These are phyloP conservation scores for Phaetusa simplex DNA, from an alignment of 2,113 vertebrate genomes.

Conservation along the genomic window DNA sequence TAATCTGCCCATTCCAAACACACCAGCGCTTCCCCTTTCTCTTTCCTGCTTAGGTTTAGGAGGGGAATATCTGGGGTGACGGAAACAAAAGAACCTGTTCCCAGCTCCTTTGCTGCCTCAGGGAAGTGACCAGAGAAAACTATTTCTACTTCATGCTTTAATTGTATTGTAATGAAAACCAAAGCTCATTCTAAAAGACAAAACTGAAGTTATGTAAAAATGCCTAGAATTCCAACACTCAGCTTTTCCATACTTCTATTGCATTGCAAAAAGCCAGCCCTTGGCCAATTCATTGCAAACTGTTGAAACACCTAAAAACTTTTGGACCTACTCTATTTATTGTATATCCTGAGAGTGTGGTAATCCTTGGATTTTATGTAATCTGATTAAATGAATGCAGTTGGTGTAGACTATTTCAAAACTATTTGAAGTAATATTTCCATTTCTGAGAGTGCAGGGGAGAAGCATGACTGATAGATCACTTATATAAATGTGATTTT, in stretches of 20 bases:
- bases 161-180: background rate
- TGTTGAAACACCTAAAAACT: background rate
- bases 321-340: background rate
- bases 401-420: background rate
- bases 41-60: background rate
- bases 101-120: background rate
- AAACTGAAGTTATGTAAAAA: background rate
- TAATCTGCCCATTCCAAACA: background rate
- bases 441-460: background rate
- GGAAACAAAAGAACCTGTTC: background rate
- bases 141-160: background rate
- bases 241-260: background rate
- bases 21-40: background rate
- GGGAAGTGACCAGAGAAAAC: background rate
- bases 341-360: background rate
- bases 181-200: background rate
- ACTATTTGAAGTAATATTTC: background rate
- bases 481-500: background rate
- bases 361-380: background rate
- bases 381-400: background rate
- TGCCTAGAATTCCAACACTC: background rate
- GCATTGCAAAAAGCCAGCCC: background rate
- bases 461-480: background rate
- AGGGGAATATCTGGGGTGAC: background rate
- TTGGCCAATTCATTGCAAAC: background rate